A percentile compares a stretch with the other conserved stretches of the same genome.
These are phyloP conservation scores for Cynoglossus semilaevis DNA, from an alignment of 2,113 vertebrate species.

Conservation along the genomic window DNA sequence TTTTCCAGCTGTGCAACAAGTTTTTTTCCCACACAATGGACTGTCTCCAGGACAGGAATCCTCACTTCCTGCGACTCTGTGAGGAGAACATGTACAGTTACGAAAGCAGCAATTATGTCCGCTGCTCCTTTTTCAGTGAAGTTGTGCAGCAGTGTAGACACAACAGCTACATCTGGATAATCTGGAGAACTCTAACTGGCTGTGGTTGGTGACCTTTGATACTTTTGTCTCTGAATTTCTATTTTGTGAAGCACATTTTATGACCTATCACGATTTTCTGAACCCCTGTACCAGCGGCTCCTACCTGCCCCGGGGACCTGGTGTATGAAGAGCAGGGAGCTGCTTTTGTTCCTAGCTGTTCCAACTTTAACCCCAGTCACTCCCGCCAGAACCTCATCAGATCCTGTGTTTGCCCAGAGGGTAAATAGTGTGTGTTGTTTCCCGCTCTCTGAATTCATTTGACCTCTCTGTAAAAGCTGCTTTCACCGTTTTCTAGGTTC, in stretches of 20 bases:
- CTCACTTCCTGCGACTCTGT: conserved; percentile 30
- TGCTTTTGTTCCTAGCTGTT: conserved; percentile 66
- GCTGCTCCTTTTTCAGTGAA: conserved; percentile 65
- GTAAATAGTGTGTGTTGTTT: conserved; percentile 27
- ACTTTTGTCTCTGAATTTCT: neutral
- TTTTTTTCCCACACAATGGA: conserved; percentile 36
- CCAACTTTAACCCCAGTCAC: conserved; percentile 39
- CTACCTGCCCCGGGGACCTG: conserved; percentile 59
- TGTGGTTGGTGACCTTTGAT: conserved; percentile 56
- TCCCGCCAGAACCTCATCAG: conserved; percentile 18
- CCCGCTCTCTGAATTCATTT: too few species aligned
- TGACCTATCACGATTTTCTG: neutral
- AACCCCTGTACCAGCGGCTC: conserved; percentile 39
- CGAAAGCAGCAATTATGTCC: neutral
- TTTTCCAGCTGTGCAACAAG: conserved; percentile 25
- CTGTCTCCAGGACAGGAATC: conserved; percentile 10
- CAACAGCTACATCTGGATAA: neutral
- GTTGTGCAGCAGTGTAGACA: conserved; percentile 32
- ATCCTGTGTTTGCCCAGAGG: conserved; percentile 64
- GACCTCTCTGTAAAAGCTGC: neutral
- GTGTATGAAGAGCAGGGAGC: conserved; percentile 45
- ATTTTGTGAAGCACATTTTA: neutral
- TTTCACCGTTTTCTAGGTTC: conserved; percentile 31
- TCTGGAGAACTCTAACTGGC: conserved; percentile 33
- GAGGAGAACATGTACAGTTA: conserved; percentile 34